These are phyloP conservation scores for Microcebus murinus DNA, from an alignment of 2,113 vertebrate species.

Conservation along the genomic window DNA sequence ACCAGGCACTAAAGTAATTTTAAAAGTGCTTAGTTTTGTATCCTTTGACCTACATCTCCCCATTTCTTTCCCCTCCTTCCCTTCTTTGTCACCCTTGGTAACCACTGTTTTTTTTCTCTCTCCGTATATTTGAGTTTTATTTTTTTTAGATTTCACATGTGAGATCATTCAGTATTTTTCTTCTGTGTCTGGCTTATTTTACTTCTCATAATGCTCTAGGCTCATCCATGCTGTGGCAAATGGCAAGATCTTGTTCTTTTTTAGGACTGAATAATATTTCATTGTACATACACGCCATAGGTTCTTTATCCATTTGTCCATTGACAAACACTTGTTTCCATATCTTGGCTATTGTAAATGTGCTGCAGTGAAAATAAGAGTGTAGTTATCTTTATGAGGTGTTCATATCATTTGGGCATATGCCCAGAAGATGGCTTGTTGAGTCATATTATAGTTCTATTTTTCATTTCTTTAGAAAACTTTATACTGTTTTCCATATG, in stretches of 20 bases:
- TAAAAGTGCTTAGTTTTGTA: constrained; percentile 21
- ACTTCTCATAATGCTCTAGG: background rate
- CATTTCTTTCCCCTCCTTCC: background rate
- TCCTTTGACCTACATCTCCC: background rate
- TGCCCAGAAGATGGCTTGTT: background rate
- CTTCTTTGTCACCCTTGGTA: background rate
- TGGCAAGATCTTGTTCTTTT: background rate
- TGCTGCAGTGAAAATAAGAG: background rate
- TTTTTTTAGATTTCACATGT: background rate
- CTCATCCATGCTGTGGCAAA: background rate
- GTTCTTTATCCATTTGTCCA: background rate
- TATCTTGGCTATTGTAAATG: background rate
- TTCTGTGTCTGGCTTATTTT: background rate
- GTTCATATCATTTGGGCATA: background rate
- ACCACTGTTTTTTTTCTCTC: background rate
- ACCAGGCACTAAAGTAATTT: background rate
- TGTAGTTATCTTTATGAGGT: background rate
- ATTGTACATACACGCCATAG: background rate
- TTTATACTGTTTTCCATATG: background rate
- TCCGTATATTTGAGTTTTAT: background rate
- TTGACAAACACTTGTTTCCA: background rate
- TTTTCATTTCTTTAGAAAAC: background rate
- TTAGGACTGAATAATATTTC: background rate
- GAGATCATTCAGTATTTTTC: background rate
- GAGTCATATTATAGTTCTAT: background rate